Evolutionary conservation across 2,888 invertebrate genomes (phyloP).

Genomic region (Cotesia congregata): DNA sequence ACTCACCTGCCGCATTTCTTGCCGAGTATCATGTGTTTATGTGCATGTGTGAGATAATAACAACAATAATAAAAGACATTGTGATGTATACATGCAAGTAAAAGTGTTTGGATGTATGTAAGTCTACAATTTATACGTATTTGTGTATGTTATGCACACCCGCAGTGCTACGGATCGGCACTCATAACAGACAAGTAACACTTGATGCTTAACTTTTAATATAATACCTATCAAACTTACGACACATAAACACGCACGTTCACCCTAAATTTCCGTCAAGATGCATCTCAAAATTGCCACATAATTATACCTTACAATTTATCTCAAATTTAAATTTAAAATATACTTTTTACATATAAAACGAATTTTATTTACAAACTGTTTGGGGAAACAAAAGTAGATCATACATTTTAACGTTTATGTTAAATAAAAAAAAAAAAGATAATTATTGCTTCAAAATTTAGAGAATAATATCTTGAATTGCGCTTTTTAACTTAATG

Average conservation of each 20-base stretch:
- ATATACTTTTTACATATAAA: background rate
- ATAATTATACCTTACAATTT: background rate
- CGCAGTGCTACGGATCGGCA: slow-evolving; percentile 42
- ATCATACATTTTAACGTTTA: background rate
- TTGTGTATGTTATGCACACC: slow-evolving; percentile 25
- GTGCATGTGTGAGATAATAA: slow-evolving; percentile 28
- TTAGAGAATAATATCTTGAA: too few relatives aligned
- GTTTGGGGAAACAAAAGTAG: background rate
- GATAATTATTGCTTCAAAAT: too few relatives aligned
- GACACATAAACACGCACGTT: slow-evolving; percentile 23
- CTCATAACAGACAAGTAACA: slow-evolving; percentile 42
- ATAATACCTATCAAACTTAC: slow-evolving; percentile 19
- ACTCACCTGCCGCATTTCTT: slow-evolving; percentile 39
- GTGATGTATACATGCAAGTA: slow-evolving; percentile 41
- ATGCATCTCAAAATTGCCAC: background rate
- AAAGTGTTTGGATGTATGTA: background rate
- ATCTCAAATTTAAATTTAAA: background rate
- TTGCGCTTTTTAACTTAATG: too few relatives aligned
- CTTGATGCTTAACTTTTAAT: slow-evolving; percentile 25
- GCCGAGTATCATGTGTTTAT: slow-evolving; percentile 29
- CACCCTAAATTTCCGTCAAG: slow-evolving; percentile 1
- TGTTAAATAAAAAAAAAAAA: background rate
- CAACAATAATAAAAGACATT: slow-evolving; percentile 35
- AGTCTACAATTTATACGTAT: slow-evolving; percentile 19
- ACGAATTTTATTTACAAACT: background rate